phyloP scores from a whole-genome alignment of 2,888 invertebrate species.

The Gryllus longicercus region DNA sequence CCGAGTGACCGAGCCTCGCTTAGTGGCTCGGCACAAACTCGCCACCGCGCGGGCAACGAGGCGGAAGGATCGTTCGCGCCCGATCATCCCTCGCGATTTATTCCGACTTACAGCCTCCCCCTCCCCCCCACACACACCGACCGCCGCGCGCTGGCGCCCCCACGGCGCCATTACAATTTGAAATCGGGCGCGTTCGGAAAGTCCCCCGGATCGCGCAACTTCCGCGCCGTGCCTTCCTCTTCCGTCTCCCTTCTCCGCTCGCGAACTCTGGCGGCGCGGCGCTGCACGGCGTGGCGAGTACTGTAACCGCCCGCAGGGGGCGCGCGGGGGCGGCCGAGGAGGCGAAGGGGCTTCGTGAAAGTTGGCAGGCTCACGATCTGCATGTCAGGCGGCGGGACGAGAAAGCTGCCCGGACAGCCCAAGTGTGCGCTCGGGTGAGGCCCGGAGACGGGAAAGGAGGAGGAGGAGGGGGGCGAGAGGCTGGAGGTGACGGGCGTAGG shows the following conservation, averaged over 20 bases:
- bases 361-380: background rate
- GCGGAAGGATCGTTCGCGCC: conserved; percentile 8
- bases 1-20: background rate
- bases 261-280: background rate
- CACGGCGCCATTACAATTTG: background rate
- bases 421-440: background rate
- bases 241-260: background rate
- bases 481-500: too few species aligned
- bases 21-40: background rate
- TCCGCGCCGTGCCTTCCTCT: background rate
- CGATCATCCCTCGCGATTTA: conserved; percentile 17
- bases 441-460: background rate
- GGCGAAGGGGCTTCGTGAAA: background rate
- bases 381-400: background rate
- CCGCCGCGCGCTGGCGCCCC: background rate
- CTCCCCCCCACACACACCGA: background rate
- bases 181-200: background rate
- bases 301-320: background rate
- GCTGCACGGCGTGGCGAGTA: background rate
- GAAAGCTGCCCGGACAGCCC: conserved; percentile 4
- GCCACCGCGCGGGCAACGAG: background rate
- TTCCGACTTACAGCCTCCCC: background rate
- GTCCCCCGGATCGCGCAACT: background rate
- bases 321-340: too few species aligned
- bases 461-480: too few species aligned